Evolutionary conservation across 2,797 vertebrate genomes (phyloP), one percentile per base, ranked within the genome.

Genomic region (Setipinna tenuifilis): DNA sequence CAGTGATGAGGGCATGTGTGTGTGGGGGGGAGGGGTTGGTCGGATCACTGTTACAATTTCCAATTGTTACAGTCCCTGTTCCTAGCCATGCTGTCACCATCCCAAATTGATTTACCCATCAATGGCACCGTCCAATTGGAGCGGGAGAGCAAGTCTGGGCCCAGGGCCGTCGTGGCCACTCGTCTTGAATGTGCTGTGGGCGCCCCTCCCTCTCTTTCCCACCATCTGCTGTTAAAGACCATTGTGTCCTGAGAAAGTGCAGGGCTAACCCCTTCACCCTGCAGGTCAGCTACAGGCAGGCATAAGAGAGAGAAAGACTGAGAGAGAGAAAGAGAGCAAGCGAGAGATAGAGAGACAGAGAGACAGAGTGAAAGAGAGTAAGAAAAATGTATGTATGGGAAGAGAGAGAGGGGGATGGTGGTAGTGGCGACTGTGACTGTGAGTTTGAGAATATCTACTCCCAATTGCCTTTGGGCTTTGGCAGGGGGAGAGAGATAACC

Each of bases 81-180:
- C 94, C 96, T 93, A 96, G 95, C 95, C 95, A 96, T 93, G 95
- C 96, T 96, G 96, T 97, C 96, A 97, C 97, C 96, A 92, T 96
- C 95, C 95, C 97, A 92, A 98, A 97, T 97, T 96, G 96, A 97
- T 98, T 98, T 97, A 97, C 97, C 95, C 95, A 94, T 97, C 97
- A 97, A 97, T 97, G 96, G 95, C 95, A 93, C 94, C 91, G 92
- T 95, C 96, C 95, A 96, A 97, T 97, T 96, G 95, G 78, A 95
- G 94, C 93, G 93, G 94, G 93, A 54, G 93, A 93, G 93, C 90
- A 94, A 94, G 92, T 95, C 94, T 90, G 93, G 71, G 94, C 94
- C 95, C 95, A n/a, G 92, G 94, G 95, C 95, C 95, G 95, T 95
- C 94, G 94, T 94, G 95, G 95, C 7, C 50, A 54, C 94, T 94